A percentile compares a stretch with the other conserved stretches of the same genome.
These are phyloP conservation scores for Lepidochrysops patricia DNA, from an alignment of 2,888 invertebrate species.

Conservation along the genomic window DNA sequence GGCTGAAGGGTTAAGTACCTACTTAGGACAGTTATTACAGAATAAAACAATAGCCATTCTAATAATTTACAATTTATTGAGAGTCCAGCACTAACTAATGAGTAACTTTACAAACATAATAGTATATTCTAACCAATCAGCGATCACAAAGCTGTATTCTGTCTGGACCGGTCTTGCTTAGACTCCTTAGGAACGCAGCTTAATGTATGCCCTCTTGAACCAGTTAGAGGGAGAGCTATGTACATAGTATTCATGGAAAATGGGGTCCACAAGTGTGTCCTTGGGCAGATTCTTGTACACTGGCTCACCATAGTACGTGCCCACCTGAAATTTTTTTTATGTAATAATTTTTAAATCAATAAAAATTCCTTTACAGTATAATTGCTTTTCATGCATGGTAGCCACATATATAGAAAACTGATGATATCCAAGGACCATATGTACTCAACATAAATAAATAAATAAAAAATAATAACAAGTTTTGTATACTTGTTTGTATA, in stretches of 20 bases:
- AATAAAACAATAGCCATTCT: background rate
- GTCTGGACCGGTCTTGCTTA: constrained; percentile 14
- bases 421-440: too few relatives aligned
- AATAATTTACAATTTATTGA: constrained; percentile 5
- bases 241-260: constrained; percentile 81
- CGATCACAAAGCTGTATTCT: background rate
- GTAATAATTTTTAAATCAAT: background rate
- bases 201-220: constrained; percentile 68
- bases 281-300: constrained; percentile 81
- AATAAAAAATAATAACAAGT: too few relatives aligned
- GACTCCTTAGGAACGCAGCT: constrained; percentile 65
- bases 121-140: background rate
- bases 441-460: too few relatives aligned
- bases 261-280: constrained; percentile 78
- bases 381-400: too few relatives aligned
- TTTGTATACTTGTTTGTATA: too few relatives aligned
- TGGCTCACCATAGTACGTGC: constrained; percentile 90
- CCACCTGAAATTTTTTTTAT: constrained; percentile 67
- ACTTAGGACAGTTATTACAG: background rate
- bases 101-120: background rate
- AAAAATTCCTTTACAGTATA: too few relatives aligned
- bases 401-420: too few relatives aligned
- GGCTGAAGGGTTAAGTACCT: too few relatives aligned
- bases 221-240: constrained; percentile 74
- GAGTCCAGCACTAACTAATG: background rate